Conservation (phyloP, 1,140 invertebrate species). For the Drosophila cardini region DNA sequence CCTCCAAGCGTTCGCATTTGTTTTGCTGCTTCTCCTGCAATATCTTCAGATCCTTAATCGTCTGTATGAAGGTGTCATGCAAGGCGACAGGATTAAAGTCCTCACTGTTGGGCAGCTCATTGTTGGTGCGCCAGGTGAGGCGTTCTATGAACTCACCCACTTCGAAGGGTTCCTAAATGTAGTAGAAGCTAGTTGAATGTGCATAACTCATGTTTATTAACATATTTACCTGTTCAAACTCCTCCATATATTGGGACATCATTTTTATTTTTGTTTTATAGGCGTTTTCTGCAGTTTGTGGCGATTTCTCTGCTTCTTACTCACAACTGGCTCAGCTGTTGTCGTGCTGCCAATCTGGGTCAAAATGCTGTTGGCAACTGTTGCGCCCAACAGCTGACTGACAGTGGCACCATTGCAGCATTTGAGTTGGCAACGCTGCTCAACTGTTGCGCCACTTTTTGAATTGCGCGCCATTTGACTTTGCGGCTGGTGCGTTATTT, state of each 20-base stretch:
- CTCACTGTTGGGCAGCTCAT: constrained; percentile 89
- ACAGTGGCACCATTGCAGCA: not conserved
- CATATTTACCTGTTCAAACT: constrained; percentile 89
- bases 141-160: constrained; percentile 98
- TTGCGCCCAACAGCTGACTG: constrained; percentile 10
- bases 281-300: constrained; percentile 50
- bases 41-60: constrained; percentile 91
- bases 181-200: not conserved
- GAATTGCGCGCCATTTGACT: constrained; percentile 12
- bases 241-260: constrained; percentile 94
- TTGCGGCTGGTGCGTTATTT: not conserved
- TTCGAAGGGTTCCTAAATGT: constrained; percentile 95
- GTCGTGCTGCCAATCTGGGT: constrained; percentile 35
- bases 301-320: constrained; percentile 31
- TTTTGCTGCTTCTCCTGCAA: constrained; percentile 94
- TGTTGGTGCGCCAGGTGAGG: constrained; percentile 96
- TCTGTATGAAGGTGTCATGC: constrained; percentile 96
- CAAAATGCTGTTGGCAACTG: not conserved
- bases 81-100: constrained; percentile 92
- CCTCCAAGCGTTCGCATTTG: constrained; percentile 94
- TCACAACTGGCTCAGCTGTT: constrained; percentile 41
- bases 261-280: constrained; percentile 84
- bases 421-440: constrained; percentile 8
- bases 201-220: not conserved
- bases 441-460: constrained; percentile 14